A percentile compares a stretch with the other conserved stretches of the same genome.
Evolutionary conservation across 2,888 invertebrate species (phyloP).

Genomic region (Fissipunctia ypsillon): DNA sequence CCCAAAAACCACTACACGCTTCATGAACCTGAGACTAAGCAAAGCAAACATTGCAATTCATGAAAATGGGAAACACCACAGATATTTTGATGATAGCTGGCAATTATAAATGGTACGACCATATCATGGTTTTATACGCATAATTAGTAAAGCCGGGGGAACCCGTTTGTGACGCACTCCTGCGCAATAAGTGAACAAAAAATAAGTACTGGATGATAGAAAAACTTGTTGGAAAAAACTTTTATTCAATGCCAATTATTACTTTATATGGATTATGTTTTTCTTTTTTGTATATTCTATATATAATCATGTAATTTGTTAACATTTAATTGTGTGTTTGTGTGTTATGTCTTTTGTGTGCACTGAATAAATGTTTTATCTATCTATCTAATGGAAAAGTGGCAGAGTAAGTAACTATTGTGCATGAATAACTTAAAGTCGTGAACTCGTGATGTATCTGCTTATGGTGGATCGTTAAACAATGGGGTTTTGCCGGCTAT

Average conservation of each 20-base stretch:
- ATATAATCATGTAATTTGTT: too few relatives aligned
- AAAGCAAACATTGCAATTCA: slow-evolving; percentile 18
- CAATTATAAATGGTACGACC: slow-evolving; percentile 24
- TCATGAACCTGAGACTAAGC: slow-evolving; percentile 8
- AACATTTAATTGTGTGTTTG: too few relatives aligned
- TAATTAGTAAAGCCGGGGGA: slow-evolving; percentile 37
- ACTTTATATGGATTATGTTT: slow-evolving; percentile 10
- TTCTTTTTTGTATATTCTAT: too few relatives aligned
- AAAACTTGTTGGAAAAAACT: too few relatives aligned
- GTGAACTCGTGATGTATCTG: slow-evolving; percentile 52
- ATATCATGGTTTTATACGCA: slow-evolving; percentile 1
- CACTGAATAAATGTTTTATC: too few relatives aligned
- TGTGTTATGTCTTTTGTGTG: too few relatives aligned
- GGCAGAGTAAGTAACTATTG: slow-evolving; percentile 18
- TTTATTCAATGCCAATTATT: slow-evolving; percentile 24
- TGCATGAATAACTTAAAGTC: slow-evolving; percentile 31
- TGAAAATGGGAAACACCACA: slow-evolving; percentile 42
- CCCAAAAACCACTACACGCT: slow-evolving; percentile 9
- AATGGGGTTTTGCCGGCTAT: slow-evolving; percentile 55
- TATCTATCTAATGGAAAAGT: slow-evolving; percentile 23
- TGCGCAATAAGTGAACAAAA: slow-evolving; percentile 25
- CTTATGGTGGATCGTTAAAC: slow-evolving; percentile 31
- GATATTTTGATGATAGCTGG: slow-evolving; percentile 14
- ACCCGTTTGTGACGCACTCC: slow-evolving; percentile 38
- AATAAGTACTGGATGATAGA: slow-evolving; percentile 16